These are phyloP conservation scores for Phytoseiulus persimilis DNA, from an alignment of 2,888 invertebrate species.

Conservation along the genomic window DNA sequence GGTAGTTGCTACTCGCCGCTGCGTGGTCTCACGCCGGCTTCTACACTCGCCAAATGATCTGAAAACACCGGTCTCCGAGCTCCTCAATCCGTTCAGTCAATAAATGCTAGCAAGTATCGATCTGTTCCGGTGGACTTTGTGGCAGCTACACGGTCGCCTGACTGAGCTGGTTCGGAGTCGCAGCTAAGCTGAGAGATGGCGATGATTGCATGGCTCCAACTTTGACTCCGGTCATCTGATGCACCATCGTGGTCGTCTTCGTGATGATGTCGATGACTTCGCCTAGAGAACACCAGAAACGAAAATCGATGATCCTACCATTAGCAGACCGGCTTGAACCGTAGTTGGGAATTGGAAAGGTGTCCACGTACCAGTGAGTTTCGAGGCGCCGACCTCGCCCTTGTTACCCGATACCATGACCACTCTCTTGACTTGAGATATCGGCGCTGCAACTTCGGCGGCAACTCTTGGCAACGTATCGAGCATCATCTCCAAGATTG, in stretches of 20 bases:
- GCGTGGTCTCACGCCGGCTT: too few species aligned
- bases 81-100: not conserved
- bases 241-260: constrained; percentile 80
- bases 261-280: constrained; percentile 86
- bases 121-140: not conserved
- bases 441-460: constrained; percentile 87
- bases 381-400: constrained; percentile 80
- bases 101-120: not conserved
- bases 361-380: constrained; percentile 62
- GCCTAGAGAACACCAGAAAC: not conserved
- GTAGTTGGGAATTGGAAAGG: not conserved
- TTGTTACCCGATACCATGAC: constrained; percentile 87
- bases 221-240: constrained; percentile 84
- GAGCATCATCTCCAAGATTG: constrained; percentile 91
- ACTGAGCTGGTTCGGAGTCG: not conserved
- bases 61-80: too few species aligned
- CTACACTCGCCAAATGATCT: too few species aligned
- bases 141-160: constrained; percentile 11
- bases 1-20: too few species aligned
- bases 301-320: not conserved
- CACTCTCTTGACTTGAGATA: constrained; percentile 85
- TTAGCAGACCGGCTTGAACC: not conserved
- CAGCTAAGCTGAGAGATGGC: not conserved
- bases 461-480: constrained; percentile 73
- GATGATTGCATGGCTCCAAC: constrained; percentile 52